phyloP scores from a whole-genome alignment of 2,797 vertebrate species.

The Liasis olivaceus region DNA sequence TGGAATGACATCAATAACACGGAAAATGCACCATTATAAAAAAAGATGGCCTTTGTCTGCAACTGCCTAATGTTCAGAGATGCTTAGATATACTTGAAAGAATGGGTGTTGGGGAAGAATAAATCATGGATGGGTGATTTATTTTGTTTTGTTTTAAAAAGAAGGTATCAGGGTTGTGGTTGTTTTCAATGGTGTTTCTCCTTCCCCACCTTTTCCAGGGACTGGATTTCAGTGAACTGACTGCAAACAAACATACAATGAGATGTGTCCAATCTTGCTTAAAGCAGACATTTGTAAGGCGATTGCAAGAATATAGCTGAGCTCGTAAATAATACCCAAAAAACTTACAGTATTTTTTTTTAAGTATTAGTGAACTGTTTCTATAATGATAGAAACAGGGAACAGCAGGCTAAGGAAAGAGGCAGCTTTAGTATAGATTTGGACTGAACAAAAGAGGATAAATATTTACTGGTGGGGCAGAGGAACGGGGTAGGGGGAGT shows the following conservation, averaged over 20 bases:
- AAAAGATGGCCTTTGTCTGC: constrained; percentile 45
- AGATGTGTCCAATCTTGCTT: background rate
- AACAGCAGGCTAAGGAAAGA: background rate
- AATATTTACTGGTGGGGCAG: background rate
- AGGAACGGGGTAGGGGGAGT: too few relatives aligned
- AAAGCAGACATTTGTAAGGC: background rate
- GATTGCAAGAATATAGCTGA: background rate
- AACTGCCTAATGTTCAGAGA: constrained; percentile 22
- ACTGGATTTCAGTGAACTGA: constrained; percentile 32
- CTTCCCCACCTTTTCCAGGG: constrained; percentile 25
- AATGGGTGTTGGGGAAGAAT: constrained; percentile 48
- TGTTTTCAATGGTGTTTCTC: background rate
- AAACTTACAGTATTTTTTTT: too few relatives aligned
- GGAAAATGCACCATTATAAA: background rate
- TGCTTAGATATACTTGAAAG: constrained; percentile 56
- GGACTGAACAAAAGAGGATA: background rate
- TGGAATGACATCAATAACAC: constrained; percentile 12
- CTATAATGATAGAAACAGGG: background rate
- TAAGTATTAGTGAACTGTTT: background rate
- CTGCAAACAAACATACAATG: background rate
- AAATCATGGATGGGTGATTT: constrained; percentile 37
- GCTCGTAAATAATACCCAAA: background rate
- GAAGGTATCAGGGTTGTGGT: too few relatives aligned
- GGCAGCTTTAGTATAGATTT: background rate
- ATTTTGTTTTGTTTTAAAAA: background rate